These are phyloP conservation scores for Phortica variegata DNA, from an alignment of 1,140 invertebrate species.

Conservation along the genomic window DNA sequence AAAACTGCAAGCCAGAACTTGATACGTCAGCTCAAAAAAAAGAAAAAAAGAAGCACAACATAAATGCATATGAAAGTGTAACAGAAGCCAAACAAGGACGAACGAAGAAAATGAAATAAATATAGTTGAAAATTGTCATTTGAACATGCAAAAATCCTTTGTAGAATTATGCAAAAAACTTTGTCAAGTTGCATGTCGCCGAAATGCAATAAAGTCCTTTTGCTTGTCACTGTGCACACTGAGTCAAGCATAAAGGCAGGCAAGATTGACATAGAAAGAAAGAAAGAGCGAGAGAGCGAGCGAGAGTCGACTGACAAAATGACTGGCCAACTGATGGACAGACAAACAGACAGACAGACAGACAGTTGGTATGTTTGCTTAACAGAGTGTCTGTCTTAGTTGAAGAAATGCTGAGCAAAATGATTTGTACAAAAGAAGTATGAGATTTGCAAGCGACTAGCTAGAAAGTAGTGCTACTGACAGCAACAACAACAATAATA, in stretches of 20 bases:
- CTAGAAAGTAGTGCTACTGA: no score
- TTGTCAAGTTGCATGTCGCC: slow-evolving; percentile 39
- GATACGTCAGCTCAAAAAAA: no score
- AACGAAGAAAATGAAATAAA: no score
- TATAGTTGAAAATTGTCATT: slow-evolving; percentile 36
- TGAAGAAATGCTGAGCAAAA: no score
- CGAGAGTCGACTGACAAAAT: slow-evolving; percentile 17
- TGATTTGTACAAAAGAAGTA: no score
- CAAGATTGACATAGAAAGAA: slow-evolving; percentile 9
- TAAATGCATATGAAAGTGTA: slow-evolving; percentile 21
- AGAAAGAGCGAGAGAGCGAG: no score
- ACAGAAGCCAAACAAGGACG: no score
- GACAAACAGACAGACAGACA: slow-evolving; percentile 17
- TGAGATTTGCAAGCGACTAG: no score
- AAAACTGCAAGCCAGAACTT: no score
- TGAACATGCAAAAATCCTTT: slow-evolving; percentile 44
- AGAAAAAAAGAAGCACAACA: slow-evolving; percentile 21
- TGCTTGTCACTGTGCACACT: background rate
- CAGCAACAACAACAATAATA: no score
- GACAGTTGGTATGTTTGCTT: slow-evolving; percentile 21
- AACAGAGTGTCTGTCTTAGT: slow-evolving; percentile 10
- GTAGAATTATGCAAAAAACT: slow-evolving; percentile 18
- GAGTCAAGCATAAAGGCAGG: background rate
- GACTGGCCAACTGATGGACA: slow-evolving; percentile 11
- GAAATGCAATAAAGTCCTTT: slow-evolving; percentile 44